Evolutionary conservation across 2,797 vertebrate genomes (phyloP).

Genomic region (Cyclura pinguis): DNA sequence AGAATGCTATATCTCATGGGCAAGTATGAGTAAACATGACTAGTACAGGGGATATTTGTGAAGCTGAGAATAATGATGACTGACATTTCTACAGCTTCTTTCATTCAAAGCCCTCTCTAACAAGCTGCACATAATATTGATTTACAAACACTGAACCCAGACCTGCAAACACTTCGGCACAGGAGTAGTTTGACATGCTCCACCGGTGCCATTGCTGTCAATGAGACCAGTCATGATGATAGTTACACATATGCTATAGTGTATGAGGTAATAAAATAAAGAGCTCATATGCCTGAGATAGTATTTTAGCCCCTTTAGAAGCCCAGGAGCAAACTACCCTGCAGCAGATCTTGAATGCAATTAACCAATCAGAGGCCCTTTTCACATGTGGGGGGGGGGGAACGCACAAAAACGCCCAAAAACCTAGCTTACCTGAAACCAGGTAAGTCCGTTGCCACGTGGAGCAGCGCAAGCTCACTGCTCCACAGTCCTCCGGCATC

Average conservation of each 20-base stretch:
- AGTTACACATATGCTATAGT: constrained; percentile 18
- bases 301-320: constrained; percentile 36
- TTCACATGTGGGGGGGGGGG: too few relatives aligned
- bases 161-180: background rate
- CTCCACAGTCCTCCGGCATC: too few relatives aligned
- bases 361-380: too few relatives aligned
- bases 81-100: background rate
- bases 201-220: constrained; percentile 28
- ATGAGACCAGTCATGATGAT: constrained; percentile 20
- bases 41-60: constrained; percentile 34
- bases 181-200: background rate
- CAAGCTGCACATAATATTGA: background rate
- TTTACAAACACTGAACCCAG: constrained; percentile 12
- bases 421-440: too few relatives aligned
- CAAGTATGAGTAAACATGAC: constrained; percentile 40
- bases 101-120: background rate
- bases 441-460: too few relatives aligned
- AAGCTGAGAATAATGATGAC: constrained; percentile 28
- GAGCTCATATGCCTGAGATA: constrained; percentile 27
- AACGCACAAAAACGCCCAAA: too few relatives aligned
- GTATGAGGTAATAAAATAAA: constrained; percentile 40
- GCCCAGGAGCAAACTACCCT: background rate
- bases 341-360: constrained; percentile 33
- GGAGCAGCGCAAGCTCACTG: too few relatives aligned
- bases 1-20: constrained; percentile 21